Percentiles rank a stretch among this genome's conserved stretches.
phyloP scores from a whole-genome alignment of 2,888 invertebrate genomes.

The Pristionchus mayeri region DNA sequence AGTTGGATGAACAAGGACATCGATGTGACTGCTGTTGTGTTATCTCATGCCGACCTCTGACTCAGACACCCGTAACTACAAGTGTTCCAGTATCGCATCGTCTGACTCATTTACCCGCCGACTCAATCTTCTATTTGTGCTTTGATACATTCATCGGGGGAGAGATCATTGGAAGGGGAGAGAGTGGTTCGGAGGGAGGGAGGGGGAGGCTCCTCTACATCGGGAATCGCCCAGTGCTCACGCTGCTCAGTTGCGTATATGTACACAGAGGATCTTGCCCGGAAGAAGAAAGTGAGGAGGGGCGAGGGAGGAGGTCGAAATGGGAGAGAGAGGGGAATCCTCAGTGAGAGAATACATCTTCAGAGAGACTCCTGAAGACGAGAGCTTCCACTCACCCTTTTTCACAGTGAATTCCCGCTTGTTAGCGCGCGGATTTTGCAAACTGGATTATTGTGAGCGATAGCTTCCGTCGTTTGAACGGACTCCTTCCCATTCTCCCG shows the following conservation, averaged over 20 bases:
- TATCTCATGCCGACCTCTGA: not conserved
- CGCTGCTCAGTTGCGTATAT: slow-evolving; percentile 30
- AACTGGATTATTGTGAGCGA: slow-evolving; percentile 39
- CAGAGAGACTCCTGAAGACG: not conserved
- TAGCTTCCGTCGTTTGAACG: slow-evolving; percentile 33
- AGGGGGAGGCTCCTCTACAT: not conserved
- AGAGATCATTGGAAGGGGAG: not conserved
- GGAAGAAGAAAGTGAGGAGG: slow-evolving; percentile 33
- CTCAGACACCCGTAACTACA: not conserved
- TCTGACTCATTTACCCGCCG: slow-evolving; percentile 3
- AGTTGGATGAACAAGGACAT: too few species aligned
- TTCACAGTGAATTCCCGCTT: not conserved
- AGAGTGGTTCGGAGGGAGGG: not conserved
- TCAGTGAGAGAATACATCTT: not conserved
- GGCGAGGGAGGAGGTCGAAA: not conserved
- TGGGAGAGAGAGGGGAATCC: not conserved
- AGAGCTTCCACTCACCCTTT: slow-evolving; percentile 12
- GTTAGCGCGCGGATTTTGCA: slow-evolving; percentile 32
- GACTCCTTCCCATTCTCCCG: not conserved
- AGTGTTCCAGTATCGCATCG: not conserved
- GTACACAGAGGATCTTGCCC: not conserved
- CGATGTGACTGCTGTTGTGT: too few species aligned
- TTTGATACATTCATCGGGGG: not conserved
- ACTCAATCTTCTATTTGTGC: not conserved
- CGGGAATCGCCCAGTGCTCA: not conserved